Conservation (phyloP, 2,113 vertebrate genomes). For the Caloenas nicobarica region DNA sequence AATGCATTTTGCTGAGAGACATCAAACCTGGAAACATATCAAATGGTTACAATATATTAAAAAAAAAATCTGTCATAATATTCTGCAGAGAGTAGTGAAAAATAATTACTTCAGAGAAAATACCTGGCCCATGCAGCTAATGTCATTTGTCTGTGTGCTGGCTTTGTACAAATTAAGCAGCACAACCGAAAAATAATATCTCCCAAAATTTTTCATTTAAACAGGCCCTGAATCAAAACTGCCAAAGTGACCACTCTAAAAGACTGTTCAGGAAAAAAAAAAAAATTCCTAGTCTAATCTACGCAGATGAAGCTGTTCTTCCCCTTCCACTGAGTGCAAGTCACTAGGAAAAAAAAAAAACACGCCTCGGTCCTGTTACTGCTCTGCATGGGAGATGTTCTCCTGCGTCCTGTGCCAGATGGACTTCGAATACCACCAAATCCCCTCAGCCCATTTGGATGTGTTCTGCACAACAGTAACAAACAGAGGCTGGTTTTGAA, state of each 20-base stretch:
- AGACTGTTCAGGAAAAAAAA: neutral
- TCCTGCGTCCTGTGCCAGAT: neutral
- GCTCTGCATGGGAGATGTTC: fast-evolving
- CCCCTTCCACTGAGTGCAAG: neutral
- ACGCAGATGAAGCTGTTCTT: neutral
- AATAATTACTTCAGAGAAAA: neutral
- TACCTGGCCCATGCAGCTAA: neutral
- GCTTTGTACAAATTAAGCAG: neutral
- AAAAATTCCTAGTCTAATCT: neutral
- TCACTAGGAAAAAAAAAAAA: neutral
- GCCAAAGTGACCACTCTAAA: neutral
- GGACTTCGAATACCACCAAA: neutral
- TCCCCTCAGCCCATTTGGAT: neutral
- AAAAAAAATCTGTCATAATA: neutral
- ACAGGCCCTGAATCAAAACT: neutral
- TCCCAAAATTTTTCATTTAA: neutral
- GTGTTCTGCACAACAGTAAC: neutral
- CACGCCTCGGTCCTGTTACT: neutral
- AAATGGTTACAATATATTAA: neutral
- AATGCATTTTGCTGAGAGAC: neutral
- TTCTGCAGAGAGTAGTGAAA: neutral
- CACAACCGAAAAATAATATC: neutral
- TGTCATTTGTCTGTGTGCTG: neutral
- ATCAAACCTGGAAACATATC: neutral
- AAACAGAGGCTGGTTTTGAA: neutral